These are phyloP conservation scores for Lordiphosa fenestrarum DNA, from an alignment of 2,888 invertebrate species.

Conservation along the genomic window DNA sequence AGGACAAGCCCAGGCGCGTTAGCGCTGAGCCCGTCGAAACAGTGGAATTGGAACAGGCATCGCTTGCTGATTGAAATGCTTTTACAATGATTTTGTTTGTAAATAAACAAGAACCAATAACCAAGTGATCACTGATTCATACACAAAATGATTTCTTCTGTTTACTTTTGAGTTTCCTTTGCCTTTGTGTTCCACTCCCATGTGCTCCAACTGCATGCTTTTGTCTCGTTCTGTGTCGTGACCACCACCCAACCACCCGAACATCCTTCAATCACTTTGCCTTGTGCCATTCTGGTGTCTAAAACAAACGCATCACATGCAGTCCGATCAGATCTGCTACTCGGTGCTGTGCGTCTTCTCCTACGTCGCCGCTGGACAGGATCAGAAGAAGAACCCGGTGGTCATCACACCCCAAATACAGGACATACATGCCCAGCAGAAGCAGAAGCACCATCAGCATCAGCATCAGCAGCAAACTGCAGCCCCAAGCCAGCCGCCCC, in stretches of 20 bases:
- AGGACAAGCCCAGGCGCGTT: constrained; percentile 1
- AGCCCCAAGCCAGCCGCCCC: constrained; percentile 19
- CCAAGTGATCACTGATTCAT: too few relatives aligned
- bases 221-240: constrained; percentile 6
- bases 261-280: not conserved
- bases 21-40: constrained; percentile 8
- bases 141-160: constrained; percentile 9
- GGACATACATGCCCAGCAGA: constrained; percentile 78
- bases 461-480: constrained; percentile 42
- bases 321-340: constrained; percentile 99
- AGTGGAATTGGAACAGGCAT: constrained; percentile 13
- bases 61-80: constrained; percentile 19
- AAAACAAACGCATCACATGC: constrained; percentile 19
- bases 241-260: constrained; percentile 5
- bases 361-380: constrained; percentile 96
- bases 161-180: constrained; percentile 7
- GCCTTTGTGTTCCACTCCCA: too few relatives aligned
- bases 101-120: constrained; percentile 5
- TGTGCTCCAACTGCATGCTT: too few relatives aligned
- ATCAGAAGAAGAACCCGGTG: constrained; percentile 83
- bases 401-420: constrained; percentile 79
- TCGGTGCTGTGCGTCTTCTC: constrained; percentile 99
- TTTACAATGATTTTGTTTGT: constrained; percentile 23
- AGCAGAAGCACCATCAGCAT: constrained; percentile 71
- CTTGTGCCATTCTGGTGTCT: constrained; percentile 31